Evolutionary conservation across 2,888 invertebrate species (phyloP), one percentile per base, ranked within the genome.

Genomic region (Harpalus rubripes): DNA sequence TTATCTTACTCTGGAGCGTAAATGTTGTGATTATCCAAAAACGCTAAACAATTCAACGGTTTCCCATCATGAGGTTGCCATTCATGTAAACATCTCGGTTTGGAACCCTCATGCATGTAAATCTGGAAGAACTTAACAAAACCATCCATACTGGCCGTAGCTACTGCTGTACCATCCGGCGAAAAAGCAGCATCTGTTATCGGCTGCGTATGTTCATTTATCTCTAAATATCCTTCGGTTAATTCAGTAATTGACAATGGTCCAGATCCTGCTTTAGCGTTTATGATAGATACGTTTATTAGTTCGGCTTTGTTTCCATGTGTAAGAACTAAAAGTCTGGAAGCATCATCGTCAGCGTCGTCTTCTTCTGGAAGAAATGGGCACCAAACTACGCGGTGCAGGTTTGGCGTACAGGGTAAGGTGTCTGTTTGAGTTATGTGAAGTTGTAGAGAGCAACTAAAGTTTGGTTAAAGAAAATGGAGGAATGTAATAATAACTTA

Each of bases 21-120:
- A 88, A 95, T 95, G 88, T 96, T 96, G 89, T 97, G 95, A 91
- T 98, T 97, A 91, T 99, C 99, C 5, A 99, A 93, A 91, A 99
- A 99, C 91, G 97, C 96, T n/a, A 99, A 93, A 26, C 95, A 96
- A 52, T 96, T 96, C 85, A 99, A 94, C 0, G 98, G 95, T 88
- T 95, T 95, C 5, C 98, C 98, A 63, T 94, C 95, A 90, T 99
- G 98, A 0, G 99, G 98, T 89, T 95, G 94, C 98, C 99, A 98
- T 89, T 97, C 95, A 92, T 98, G 98, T 86, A 98, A 92, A 91
- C 97, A 98, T 87, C 96, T 94, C 4, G 96, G 96, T 87, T 94
- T 94, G 87, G 93, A 93, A 88, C 94, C 94, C 83, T 92, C 93
- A 87, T 94, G 93, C 91, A 95, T 94, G 90, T 95, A 96, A 61